phyloP scores from a whole-genome alignment of 2,797 vertebrate genomes.

The Odontamblyopus rebecca region DNA sequence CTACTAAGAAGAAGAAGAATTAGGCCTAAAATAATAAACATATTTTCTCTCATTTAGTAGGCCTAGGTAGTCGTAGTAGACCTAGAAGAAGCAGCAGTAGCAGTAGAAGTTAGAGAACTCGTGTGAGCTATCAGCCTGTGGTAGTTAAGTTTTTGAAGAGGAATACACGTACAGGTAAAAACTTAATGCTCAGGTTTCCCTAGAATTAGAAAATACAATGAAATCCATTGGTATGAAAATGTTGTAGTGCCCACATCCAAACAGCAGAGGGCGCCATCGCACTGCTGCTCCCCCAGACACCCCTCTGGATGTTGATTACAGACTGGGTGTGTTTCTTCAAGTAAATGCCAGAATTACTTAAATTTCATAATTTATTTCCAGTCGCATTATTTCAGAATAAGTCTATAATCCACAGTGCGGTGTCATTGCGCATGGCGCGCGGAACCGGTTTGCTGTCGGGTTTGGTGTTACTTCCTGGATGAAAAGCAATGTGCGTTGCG shows the following conservation, averaged over 20 bases:
- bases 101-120: no score
- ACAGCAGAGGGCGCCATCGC: constrained; percentile 55
- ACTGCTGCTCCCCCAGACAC: not conserved
- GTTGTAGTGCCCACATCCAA: constrained; percentile 16
- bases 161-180: not conserved
- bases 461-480: constrained; percentile 80
- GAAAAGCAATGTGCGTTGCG: constrained; percentile 41
- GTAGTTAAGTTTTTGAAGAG: not conserved
- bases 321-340: constrained; percentile 11
- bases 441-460: constrained; percentile 43
- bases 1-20: no score
- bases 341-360: constrained; percentile 8
- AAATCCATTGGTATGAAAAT: not conserved
- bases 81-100: no score
- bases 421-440: not conserved
- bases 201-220: no score
- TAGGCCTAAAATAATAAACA: not conserved
- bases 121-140: no score
- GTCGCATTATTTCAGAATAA: accelerated
- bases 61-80: no score
- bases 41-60: no score
- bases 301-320: not conserved
- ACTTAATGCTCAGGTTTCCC: no score
- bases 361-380: not conserved
- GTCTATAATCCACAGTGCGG: accelerated